A percentile compares a stretch with the other conserved stretches of the same genome.
These are phyloP conservation scores for Halcyon badia DNA, from an alignment of 2,797 vertebrate species.

Conservation along the genomic window DNA sequence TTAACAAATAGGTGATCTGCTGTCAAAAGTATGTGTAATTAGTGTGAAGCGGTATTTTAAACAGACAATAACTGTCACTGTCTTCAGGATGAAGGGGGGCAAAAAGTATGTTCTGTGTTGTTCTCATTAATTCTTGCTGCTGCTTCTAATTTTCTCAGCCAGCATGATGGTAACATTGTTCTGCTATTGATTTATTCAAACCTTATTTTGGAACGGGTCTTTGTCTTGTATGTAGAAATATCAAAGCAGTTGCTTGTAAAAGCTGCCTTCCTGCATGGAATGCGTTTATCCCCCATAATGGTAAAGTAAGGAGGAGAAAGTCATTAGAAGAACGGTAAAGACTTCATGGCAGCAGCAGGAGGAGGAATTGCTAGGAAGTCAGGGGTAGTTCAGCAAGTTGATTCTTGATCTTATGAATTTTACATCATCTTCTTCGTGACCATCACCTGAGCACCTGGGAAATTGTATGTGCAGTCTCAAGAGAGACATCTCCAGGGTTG, in stretches of 20 bases:
- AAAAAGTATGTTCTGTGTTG: neutral
- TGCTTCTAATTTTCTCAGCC: neutral
- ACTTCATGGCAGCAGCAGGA: neutral
- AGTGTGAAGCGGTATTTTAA: neutral
- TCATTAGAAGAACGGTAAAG: neutral
- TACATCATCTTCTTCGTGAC: neutral
- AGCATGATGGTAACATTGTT: neutral
- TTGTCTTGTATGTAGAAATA: neutral
- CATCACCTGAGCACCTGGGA: neutral
- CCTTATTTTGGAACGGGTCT: neutral
- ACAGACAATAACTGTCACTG: neutral
- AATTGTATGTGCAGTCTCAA: neutral
- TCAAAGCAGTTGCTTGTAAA: neutral
- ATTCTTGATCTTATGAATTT: neutral
- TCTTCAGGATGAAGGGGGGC: neutral
- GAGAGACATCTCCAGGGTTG: neutral
- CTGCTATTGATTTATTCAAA: neutral
- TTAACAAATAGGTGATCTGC: neutral
- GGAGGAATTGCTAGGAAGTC: neutral
- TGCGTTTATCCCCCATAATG: neutral
- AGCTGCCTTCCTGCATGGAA: neutral
- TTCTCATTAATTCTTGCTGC: neutral
- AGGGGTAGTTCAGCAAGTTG: neutral
- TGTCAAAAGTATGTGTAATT: neutral
- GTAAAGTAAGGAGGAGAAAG: neutral